Evolutionary conservation across 2,797 vertebrate genomes (phyloP).

Genomic region (Carcharodon carcharias): DNA sequence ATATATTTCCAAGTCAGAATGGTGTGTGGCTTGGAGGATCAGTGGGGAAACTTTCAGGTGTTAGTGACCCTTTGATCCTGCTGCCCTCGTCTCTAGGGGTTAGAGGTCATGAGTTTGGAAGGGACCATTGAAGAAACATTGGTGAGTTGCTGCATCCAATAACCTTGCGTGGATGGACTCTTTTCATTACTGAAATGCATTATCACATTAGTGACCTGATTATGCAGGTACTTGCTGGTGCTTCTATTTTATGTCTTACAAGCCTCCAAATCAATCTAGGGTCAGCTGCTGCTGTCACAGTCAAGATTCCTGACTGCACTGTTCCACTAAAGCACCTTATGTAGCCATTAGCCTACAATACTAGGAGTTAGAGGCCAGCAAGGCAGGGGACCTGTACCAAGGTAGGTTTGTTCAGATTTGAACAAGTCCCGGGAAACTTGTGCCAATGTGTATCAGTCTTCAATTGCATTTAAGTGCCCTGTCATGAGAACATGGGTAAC

Average conservation of each 20-base stretch:
- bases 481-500: not conserved
- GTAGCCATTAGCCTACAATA: too few relatives aligned
- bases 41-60: not conserved
- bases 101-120: not conserved
- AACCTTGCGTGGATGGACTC: not conserved
- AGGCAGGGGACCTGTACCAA: not conserved
- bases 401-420: not conserved
- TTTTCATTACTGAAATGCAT: not conserved
- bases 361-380: not conserved
- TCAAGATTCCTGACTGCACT: not conserved
- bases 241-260: not conserved
- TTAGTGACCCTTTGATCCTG: not conserved
- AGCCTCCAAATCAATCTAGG: not conserved
- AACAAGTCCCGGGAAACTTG: not conserved
- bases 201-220: not conserved
- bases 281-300: not conserved
- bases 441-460: not conserved
- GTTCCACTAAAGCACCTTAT: not conserved
- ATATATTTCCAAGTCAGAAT: not conserved
- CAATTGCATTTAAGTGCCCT: not conserved
- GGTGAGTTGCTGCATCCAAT: not conserved
- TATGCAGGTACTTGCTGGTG: not conserved
- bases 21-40: not conserved
- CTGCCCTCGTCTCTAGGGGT: not conserved
- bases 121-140: not conserved